These are phyloP conservation scores for Mactra quadrangularis DNA, from an alignment of 1,140 invertebrate genomes.

Conservation along the genomic window DNA sequence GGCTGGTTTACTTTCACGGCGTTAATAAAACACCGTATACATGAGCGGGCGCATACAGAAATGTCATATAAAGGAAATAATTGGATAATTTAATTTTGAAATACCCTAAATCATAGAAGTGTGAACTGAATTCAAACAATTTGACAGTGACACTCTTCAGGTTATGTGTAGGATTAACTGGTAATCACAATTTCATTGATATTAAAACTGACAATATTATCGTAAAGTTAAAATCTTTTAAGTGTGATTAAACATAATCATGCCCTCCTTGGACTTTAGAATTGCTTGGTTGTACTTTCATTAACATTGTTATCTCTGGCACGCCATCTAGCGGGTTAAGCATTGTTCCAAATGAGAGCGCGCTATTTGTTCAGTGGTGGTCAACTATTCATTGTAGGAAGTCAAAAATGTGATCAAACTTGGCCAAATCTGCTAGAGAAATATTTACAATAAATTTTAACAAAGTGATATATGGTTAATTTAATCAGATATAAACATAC, in stretches of 20 bases:
- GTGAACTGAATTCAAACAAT: too few relatives aligned
- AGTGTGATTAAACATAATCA: neutral
- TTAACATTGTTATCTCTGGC: slow-evolving; percentile 15
- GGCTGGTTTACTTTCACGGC: too few relatives aligned
- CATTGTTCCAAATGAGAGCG: neutral
- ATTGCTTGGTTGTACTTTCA: slow-evolving; percentile 28
- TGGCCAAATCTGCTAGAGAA: neutral
- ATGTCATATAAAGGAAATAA: too few relatives aligned
- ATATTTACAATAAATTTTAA: slow-evolving; percentile 29
- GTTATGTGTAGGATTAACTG: too few relatives aligned
- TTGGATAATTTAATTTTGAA: too few relatives aligned
- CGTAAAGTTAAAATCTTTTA: slow-evolving; percentile 21
- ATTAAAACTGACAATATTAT: slow-evolving; percentile 21
- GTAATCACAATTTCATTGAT: too few relatives aligned
- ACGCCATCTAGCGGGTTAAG: neutral
- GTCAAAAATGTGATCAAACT: neutral
- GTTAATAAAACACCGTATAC: too few relatives aligned
- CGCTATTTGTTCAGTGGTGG: slow-evolving; percentile 1
- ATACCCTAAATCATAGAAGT: too few relatives aligned
- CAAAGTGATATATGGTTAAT: slow-evolving; percentile 29
- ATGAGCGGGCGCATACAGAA: too few relatives aligned
- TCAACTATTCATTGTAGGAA: neutral
- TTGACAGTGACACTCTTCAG: too few relatives aligned
- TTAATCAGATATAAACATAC: slow-evolving; percentile 27
- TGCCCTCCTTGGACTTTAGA: slow-evolving; percentile 19